Evolutionary conservation across 2,888 invertebrate species (phyloP).

Genomic region (Cremastinae sp.): DNA sequence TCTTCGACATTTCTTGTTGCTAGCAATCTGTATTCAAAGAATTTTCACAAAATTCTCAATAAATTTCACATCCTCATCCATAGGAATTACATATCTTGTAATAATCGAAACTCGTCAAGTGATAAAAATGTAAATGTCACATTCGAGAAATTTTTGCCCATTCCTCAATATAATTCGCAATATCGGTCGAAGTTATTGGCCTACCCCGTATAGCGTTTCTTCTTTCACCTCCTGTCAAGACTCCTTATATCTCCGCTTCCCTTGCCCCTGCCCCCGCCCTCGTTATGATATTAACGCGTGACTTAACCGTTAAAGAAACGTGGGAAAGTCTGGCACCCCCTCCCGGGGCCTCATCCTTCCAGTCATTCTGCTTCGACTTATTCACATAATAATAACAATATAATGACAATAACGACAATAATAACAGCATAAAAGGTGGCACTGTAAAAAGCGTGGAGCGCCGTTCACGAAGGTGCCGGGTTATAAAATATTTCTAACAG

Average conservation of each 20-base stretch:
- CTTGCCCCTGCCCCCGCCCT: constrained; percentile 16
- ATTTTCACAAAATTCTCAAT: too few species aligned
- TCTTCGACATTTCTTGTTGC: too few species aligned
- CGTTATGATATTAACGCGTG: constrained; percentile 62
- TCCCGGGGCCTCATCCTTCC: constrained; percentile 25
- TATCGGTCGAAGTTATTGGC: too few species aligned
- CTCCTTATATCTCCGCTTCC: constrained; percentile 33
- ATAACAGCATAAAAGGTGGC: background rate
- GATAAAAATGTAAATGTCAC: too few species aligned
- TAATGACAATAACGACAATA: constrained; percentile 23
- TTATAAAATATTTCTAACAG: too few species aligned
- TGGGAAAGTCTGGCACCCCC: constrained; percentile 56
- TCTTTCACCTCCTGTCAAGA: constrained; percentile 30
- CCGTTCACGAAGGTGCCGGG: too few species aligned
- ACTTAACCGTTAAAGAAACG: constrained; percentile 62
- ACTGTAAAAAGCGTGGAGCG: background rate
- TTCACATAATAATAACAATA: constrained; percentile 51
- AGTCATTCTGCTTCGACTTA: constrained; percentile 54
- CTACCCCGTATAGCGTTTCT: background rate
- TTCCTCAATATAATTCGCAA: too few species aligned
- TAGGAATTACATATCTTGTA: too few species aligned
- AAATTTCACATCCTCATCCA: too few species aligned
- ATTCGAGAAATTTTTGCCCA: too few species aligned
- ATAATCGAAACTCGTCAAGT: too few species aligned
- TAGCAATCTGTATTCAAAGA: too few species aligned